Evolutionary conservation across 2,888 invertebrate species (phyloP).

Genomic region (Deladenus siricidicola): DNA sequence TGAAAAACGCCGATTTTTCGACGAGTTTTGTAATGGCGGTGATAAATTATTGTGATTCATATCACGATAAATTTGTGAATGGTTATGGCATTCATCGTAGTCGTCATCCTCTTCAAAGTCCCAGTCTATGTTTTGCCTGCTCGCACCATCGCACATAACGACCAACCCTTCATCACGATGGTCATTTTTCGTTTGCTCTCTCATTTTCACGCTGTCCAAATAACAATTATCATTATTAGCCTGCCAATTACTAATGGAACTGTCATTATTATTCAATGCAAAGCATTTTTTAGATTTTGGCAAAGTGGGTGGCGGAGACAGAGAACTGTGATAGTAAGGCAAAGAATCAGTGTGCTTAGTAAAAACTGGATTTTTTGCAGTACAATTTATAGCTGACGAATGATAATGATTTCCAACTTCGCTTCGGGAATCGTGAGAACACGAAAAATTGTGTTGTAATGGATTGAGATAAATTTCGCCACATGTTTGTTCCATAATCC

Average conservation of each 20-base stretch:
- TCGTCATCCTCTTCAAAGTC: not conserved
- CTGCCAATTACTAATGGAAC: not conserved
- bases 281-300: too few species aligned
- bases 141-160: not conserved
- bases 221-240: not conserved
- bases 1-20: constrained; percentile 1
- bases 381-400: not conserved
- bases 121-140: not conserved
- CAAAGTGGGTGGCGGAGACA: not conserved
- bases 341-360: too few species aligned
- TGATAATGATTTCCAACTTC: not conserved
- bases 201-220: not conserved
- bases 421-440: not conserved
- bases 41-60: too few species aligned
- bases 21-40: too few species aligned
- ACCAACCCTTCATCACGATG: too few species aligned
- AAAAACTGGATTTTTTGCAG: too few species aligned
- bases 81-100: not conserved
- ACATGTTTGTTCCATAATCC: not conserved
- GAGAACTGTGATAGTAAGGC: too few species aligned
- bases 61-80: too few species aligned
- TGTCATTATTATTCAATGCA: not conserved
- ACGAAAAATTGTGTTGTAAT: not conserved
- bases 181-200: not conserved
- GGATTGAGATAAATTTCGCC: not conserved